Evolutionary conservation across 2,888 invertebrate species (phyloP), one percentile per base, ranked within the genome.

Genomic region (Lochmaea capreae): DNA sequence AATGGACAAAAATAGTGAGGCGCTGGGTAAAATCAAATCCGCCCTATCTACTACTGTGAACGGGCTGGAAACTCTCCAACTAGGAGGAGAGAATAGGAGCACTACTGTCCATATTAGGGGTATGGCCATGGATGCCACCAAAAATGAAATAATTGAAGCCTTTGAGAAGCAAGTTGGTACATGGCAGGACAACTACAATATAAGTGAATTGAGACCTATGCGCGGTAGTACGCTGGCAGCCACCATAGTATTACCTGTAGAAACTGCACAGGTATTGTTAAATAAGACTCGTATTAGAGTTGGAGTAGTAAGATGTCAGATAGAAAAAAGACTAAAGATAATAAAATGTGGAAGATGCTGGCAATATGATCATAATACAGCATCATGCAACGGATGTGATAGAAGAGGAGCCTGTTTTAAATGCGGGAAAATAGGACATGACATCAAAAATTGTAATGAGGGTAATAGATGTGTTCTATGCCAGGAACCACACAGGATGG

Each of bases 321-420:
- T 67, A 14, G 67, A 67, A 10, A 62, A 58, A 33, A 26, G 59
- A 6, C 33, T 52, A 8, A 57, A 54, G 3, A 11, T 70, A 0
- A 9, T 0, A 6, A 70, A 49, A 67, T 74, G 74, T 52, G 12
- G 5, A 1, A 71, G 22, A 39, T 74, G 74, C 66, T 71, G 74
- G 74, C 5, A 33, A 3, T 71, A 59, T n/a, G 57, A 22, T 14
- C 74, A 74, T 33, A 33, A 39, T 14, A 61, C 58, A 22, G 14
- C 18, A 3, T 16, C 22, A 1, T 71, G 71, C 54, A 26, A 57
- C 2, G 71, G 74, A 14, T 26, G 46, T 0, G 71, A 74, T 57
- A 49, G 67, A 14, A 57, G 2, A 5, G 42, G 49, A 4, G 6
- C 10, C 1, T 74, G 74, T 12, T 67, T 52, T 42, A 71, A 12